These are phyloP conservation scores for Limonius californicus DNA, from an alignment of 1,140 invertebrate species.

Conservation along the genomic window DNA sequence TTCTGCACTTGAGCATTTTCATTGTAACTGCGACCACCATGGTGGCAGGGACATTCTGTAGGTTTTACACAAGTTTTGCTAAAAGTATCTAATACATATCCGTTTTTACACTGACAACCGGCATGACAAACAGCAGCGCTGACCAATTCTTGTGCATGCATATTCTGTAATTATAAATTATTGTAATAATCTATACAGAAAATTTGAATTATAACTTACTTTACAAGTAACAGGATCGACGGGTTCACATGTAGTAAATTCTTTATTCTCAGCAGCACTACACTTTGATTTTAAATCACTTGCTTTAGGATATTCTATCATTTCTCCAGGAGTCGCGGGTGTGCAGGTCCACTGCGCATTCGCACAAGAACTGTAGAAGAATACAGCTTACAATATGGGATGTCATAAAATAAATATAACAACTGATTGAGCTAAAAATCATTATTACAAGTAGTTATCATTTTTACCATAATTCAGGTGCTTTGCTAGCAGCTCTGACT, in stretches of 20 bases:
- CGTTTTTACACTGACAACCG: conserved; percentile 74
- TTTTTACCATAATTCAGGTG: conserved; percentile 65
- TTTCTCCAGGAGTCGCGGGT: conserved; percentile 59
- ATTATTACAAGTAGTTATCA: no score
- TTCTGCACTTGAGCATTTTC: conserved; percentile 72
- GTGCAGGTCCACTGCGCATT: conserved; percentile 72
- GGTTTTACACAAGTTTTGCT: conserved; percentile 66
- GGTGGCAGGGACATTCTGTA: conserved; percentile 79
- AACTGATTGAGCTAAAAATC: no score
- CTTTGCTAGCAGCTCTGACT: conserved; percentile 60
- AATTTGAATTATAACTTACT: no score
- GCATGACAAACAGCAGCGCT: conserved; percentile 60
- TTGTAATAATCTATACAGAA: not conserved
- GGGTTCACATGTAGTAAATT: conserved; percentile 73
- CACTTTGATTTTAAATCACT: conserved; percentile 60
- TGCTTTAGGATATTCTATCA: conserved; percentile 57
- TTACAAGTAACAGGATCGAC: conserved; percentile 75
- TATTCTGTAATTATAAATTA: conserved; percentile 59
- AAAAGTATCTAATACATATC: conserved; percentile 67
- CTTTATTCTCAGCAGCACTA: conserved; percentile 56
- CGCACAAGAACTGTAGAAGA: conserved; percentile 67
- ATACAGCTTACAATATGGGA: no score
- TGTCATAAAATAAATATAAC: no score
- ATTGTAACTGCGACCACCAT: conserved; percentile 75
- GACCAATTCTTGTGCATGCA: conserved; percentile 56